Percentiles rank a stretch among this genome's conserved stretches.
Evolutionary conservation across 2,113 vertebrate genomes (phyloP).

Genomic region (Leptocoma aspasia): DNA sequence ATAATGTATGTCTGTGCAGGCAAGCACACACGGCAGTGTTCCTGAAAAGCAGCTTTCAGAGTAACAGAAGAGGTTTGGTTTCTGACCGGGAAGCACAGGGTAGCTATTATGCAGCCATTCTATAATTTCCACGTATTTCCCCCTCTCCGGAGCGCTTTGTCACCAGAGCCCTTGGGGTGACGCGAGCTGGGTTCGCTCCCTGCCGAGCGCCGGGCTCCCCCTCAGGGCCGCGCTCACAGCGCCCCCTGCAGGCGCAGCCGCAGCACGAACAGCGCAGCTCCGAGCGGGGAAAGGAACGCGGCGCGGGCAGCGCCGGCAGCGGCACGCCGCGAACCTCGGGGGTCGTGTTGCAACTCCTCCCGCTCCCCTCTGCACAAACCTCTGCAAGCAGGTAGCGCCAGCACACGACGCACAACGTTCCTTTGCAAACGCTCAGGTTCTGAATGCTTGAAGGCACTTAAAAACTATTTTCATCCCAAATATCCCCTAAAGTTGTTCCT

Average conservation of each 20-base stretch:
- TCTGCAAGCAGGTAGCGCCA: background rate
- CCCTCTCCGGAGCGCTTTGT: background rate
- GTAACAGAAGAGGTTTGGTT: background rate
- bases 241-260: background rate
- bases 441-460: background rate
- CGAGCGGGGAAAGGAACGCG: too few relatives aligned
- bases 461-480: background rate
- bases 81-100: background rate
- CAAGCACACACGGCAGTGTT: background rate
- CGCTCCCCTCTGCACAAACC: background rate
- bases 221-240: background rate
- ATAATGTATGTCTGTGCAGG: fast-evolving
- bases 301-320: background rate
- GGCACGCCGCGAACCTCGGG: too few relatives aligned
- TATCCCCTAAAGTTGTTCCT: background rate
- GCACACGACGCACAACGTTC: fast-evolving
- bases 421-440: background rate
- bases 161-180: fast-evolving
- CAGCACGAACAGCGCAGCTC: too few relatives aligned
- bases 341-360: fast-evolving
- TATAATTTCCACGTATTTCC: fast-evolving
- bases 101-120: fast-evolving
- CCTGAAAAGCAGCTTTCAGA: background rate
- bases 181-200: fast-evolving
- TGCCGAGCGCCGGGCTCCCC: fast-evolving